These are phyloP conservation scores for Montipora sp. DNA, from an alignment of 64 coral and sea anemone genomes.

Conservation along the genomic window DNA sequence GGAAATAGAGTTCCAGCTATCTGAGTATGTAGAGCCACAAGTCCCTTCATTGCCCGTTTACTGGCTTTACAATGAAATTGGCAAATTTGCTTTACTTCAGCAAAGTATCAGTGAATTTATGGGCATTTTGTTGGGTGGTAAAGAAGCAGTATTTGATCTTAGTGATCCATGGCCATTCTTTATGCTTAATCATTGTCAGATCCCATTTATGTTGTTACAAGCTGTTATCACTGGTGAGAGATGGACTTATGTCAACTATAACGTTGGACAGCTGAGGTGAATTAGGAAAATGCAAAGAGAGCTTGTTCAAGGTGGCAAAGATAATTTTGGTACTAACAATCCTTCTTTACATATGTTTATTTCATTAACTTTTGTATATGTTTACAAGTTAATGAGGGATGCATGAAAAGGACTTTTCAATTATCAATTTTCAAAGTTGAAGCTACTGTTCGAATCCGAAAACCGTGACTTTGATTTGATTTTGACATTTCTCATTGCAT, in stretches of 20 bases:
- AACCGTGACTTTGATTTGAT: no score
- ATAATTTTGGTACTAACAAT: no score
- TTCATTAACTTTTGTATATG: no score
- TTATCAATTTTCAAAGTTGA: no score
- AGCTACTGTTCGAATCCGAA: no score
- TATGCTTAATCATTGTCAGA: conserved; percentile 43
- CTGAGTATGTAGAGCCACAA: conserved; percentile 19
- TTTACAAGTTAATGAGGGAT: no score
- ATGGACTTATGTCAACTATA: conserved; percentile 32
- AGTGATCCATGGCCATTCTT: conserved; percentile 65
- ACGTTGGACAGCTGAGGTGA: conserved; percentile 21
- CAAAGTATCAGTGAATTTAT: conserved; percentile 31
- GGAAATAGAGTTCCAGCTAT: conserved; percentile 37
- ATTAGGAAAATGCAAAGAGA: no score
- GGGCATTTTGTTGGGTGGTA: conserved; percentile 1
- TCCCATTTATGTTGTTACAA: conserved; percentile 23
- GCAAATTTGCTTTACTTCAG: conserved; percentile 28
- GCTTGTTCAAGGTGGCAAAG: not conserved
- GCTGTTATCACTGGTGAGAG: conserved; percentile 22
- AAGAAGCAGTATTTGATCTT: conserved; percentile 58
- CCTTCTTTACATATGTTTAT: no score
- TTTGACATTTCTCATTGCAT: no score
- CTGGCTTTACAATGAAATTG: conserved; percentile 71
- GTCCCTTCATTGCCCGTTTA: conserved; percentile 24
- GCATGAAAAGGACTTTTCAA: no score